Percentiles rank a stretch among this genome's conserved stretches.
Conservation (phyloP, 2,888 invertebrate species). For the Suillia variegata region DNA sequence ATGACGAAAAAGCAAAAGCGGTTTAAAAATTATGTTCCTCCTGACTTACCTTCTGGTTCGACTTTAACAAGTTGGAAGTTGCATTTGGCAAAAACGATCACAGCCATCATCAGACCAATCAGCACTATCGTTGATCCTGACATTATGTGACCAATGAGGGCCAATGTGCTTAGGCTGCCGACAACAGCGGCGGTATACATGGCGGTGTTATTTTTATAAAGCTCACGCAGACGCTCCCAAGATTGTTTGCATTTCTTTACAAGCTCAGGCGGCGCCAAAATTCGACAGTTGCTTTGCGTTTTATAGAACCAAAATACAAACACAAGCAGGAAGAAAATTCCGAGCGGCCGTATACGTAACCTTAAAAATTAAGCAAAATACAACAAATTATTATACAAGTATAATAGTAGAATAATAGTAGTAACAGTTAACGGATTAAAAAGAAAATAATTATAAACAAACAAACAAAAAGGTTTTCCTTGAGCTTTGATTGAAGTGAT, state of each 20-base stretch:
- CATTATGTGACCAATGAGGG: slow-evolving; percentile 53
- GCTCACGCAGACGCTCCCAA: slow-evolving; percentile 35
- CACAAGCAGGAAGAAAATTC: slow-evolving; percentile 49
- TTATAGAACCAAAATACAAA: slow-evolving; percentile 54
- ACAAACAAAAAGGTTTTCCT: background rate
- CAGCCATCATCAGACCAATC: slow-evolving; percentile 46
- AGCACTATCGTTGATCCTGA: slow-evolving; percentile 55
- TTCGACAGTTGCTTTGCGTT: slow-evolving; percentile 47
- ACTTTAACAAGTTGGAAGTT: slow-evolving; percentile 53
- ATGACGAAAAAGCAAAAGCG: too few relatives aligned
- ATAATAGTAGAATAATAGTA: too few relatives aligned
- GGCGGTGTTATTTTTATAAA: slow-evolving; percentile 47
- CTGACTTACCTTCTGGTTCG: slow-evolving; percentile 46
- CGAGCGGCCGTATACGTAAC: slow-evolving; percentile 53
- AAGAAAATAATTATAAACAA: background rate
- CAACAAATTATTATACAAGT: background rate
- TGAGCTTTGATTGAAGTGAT: too few relatives aligned
- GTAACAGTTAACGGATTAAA: background rate
- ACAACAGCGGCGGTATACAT: slow-evolving; percentile 48
- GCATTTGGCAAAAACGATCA: slow-evolving; percentile 51
- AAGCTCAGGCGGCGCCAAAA: slow-evolving; percentile 52
- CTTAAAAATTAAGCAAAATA: slow-evolving; percentile 38
- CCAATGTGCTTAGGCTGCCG: slow-evolving; percentile 42
- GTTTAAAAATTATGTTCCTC: background rate
- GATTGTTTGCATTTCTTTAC: slow-evolving; percentile 36